Conservation (phyloP, 2,797 vertebrate genomes). For the Psittacula echo region DNA sequence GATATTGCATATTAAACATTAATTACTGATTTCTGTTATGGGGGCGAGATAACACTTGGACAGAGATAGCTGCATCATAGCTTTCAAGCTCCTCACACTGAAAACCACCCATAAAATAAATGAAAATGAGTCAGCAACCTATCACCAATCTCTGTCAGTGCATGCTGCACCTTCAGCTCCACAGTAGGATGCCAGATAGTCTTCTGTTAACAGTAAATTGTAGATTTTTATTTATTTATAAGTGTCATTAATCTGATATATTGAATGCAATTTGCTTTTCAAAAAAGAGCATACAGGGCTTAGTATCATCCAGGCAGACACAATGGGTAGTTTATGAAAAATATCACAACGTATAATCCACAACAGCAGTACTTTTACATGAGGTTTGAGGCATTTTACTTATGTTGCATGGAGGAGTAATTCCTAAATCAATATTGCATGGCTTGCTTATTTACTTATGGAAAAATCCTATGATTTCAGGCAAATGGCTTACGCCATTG, state of each 20-base stretch:
- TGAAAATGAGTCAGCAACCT: constrained; percentile 63
- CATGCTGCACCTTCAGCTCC: constrained; percentile 39
- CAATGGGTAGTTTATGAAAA: background rate
- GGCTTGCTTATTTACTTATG: background rate
- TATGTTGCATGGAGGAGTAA: background rate
- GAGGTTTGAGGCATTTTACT: background rate
- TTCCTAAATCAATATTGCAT: background rate
- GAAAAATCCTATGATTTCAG: background rate
- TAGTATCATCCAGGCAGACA: background rate
- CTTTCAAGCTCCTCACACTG: background rate
- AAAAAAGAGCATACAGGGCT: background rate
- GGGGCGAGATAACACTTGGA: background rate
- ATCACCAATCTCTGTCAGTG: constrained; percentile 23
- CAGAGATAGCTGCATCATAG: constrained; percentile 34
- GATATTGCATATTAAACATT: constrained; percentile 60
- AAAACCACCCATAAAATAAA: constrained; percentile 26
- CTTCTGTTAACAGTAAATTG: constrained; percentile 62
- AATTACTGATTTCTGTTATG: constrained; percentile 61
- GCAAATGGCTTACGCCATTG: background rate
- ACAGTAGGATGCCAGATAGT: constrained; percentile 34
- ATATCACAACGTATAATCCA: background rate
- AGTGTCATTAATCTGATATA: constrained; percentile 47
- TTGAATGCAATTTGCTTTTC: constrained; percentile 15
- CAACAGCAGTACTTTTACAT: background rate
- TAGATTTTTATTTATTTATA: constrained; percentile 67